Conservation (phyloP, 2,888 invertebrate genomes). For the Drosophila leonis region DNA sequence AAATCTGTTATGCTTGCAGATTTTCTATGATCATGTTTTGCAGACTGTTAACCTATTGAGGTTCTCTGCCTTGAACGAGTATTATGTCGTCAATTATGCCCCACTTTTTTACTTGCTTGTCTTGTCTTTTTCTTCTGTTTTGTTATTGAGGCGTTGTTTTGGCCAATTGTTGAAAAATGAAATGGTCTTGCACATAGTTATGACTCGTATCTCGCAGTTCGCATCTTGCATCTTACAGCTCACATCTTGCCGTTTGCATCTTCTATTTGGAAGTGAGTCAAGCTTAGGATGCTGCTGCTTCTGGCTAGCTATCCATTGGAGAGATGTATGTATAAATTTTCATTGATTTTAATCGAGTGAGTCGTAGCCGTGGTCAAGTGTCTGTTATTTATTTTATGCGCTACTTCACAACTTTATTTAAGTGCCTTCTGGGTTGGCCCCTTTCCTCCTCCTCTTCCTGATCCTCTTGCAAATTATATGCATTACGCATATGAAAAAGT, state of each 20-base stretch:
- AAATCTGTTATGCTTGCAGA: neutral
- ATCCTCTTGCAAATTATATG: slow-evolving; percentile 67
- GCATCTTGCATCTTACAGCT: slow-evolving; percentile 27
- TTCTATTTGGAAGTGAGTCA: slow-evolving; percentile 14
- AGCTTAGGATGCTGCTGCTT: slow-evolving; percentile 35
- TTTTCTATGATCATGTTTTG: neutral
- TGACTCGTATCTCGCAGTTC: slow-evolving; percentile 20
- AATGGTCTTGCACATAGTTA: slow-evolving; percentile 79
- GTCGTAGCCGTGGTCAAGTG: slow-evolving; percentile 59
- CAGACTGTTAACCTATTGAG: neutral
- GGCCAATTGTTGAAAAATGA: slow-evolving; percentile 80
- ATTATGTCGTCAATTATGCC: neutral
- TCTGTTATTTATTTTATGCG: slow-evolving; percentile 76
- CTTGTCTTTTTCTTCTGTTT: neutral
- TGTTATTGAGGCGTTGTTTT: slow-evolving; percentile 73
- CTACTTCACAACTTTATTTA: slow-evolving; percentile 80
- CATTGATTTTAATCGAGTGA: slow-evolving; percentile 73
- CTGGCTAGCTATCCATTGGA: slow-evolving; percentile 59
- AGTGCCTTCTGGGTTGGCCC: slow-evolving; percentile 53
- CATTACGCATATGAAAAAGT: slow-evolving; percentile 68
- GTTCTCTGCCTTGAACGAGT: neutral
- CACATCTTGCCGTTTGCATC: slow-evolving; percentile 9
- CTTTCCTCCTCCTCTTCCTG: neutral
- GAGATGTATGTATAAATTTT: slow-evolving; percentile 53
- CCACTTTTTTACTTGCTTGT: neutral